Evolutionary conservation across 2,797 vertebrate genomes (phyloP).

Genomic region (Enoplosus armatus): DNA sequence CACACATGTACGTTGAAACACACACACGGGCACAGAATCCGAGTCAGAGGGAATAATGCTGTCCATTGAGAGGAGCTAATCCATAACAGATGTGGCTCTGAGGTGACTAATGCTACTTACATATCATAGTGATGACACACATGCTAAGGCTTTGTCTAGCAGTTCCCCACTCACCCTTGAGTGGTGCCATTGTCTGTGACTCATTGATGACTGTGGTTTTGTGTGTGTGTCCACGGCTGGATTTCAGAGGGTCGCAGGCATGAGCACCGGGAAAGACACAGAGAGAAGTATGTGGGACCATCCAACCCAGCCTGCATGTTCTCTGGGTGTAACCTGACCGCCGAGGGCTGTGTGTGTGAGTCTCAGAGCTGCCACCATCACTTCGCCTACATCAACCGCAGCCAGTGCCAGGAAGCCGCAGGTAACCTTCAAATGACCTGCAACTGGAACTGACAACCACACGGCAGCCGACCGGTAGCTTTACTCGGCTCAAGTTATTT

Average conservation of each 20-base stretch:
- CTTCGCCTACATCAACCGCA: slow-evolving; percentile 86
- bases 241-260: slow-evolving; percentile 80
- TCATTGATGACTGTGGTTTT: slow-evolving; percentile 66
- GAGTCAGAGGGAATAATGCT: slow-evolving; percentile 52
- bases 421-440: slow-evolving; percentile 77
- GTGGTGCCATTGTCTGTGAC: slow-evolving; percentile 68
- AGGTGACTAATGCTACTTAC: slow-evolving; percentile 74
- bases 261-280: slow-evolving; percentile 78
- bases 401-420: slow-evolving; percentile 87
- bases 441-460: slow-evolving; percentile 34
- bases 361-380: slow-evolving; percentile 86
- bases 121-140: slow-evolving; percentile 79
- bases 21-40: slow-evolving; percentile 3
- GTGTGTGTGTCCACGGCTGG: slow-evolving; percentile 27
- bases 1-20: slow-evolving; percentile 13
- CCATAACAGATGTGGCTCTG: slow-evolving; percentile 76
- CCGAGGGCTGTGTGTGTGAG: slow-evolving; percentile 84
- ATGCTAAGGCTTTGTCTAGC: slow-evolving; percentile 48
- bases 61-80: slow-evolving; percentile 73
- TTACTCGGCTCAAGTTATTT: slow-evolving; percentile 13
- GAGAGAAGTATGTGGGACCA: slow-evolving; percentile 84
- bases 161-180: slow-evolving; percentile 50
- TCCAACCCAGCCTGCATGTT: slow-evolving; percentile 83
- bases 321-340: slow-evolving; percentile 88
- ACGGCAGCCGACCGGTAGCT: slow-evolving; percentile 30